Evolutionary conservation across 2,797 vertebrate genomes (phyloP).

Genomic region (Calcarius lapponicus): DNA sequence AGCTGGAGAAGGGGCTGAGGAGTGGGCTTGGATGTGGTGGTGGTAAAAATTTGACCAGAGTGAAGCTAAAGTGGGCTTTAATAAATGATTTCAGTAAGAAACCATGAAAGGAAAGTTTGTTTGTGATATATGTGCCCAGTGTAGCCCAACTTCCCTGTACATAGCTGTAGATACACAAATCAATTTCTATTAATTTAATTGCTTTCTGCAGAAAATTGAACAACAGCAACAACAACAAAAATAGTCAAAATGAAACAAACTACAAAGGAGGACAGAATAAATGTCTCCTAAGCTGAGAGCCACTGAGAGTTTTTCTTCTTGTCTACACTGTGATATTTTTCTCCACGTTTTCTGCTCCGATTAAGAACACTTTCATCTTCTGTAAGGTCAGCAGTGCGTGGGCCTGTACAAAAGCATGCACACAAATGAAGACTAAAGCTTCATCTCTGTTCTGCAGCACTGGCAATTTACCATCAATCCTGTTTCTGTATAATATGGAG

Average conservation of each 20-base stretch:
- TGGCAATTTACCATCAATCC: conserved; percentile 33
- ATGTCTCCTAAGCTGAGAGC: background rate
- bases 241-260: background rate
- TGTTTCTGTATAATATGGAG: background rate
- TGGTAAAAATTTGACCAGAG: background rate
- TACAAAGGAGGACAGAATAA: conserved; percentile 3
- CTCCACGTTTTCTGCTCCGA: background rate
- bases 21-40: background rate
- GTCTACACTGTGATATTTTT: conserved; percentile 32
- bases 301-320: conserved; percentile 9
- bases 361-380: conserved; percentile 54
- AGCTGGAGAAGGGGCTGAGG: background rate
- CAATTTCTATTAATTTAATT: conserved; percentile 52
- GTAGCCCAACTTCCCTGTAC: background rate
- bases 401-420: conserved; percentile 6
- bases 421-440: conserved; percentile 47
- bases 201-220: conserved; percentile 43
- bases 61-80: background rate
- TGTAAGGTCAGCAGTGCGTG: background rate
- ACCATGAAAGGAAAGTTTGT: background rate
- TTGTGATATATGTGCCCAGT: background rate
- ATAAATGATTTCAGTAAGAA: conserved; percentile 3
- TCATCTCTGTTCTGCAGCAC: background rate
- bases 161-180: conserved; percentile 13
- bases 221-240: background rate